Evolutionary conservation across 2,797 vertebrate genomes (phyloP), one percentile per base, ranked within the genome.

Genomic region (Enteromius fasciolatus): DNA sequence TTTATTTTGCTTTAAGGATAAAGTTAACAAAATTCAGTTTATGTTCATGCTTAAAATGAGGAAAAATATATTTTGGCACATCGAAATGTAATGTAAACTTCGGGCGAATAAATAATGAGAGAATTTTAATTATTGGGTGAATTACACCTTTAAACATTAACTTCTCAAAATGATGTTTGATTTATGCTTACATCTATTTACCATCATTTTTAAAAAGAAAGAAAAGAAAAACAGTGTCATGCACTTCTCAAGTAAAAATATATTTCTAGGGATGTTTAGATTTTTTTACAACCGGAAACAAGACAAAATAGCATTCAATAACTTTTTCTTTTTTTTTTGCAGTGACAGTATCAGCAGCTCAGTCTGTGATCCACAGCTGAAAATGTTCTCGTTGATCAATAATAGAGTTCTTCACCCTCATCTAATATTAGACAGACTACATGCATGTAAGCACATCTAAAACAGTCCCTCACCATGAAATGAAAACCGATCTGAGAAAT

Each of bases 391-490:
- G 39, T 7, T 50, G n/a, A 73, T 74, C 54, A 81, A 64, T 20
- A 63, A 63, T 33, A 44, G 17, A 69, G 11, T 78, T 76, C 23
- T 36, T 73, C 54, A 73, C 14, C 52, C 72, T 84, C 46, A 41
- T 73, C 33, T 33, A 68, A 28, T 64, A 69, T 67, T 84, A 72
- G 20, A 23, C 46, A 23, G 11, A 77, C 66, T 75, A 50, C 54
- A 50, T 28, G 66, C 9, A 39, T 73, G 28, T n/a, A 57, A 50
- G 64, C 70, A 76, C 5, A 59, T 75, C 59, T 69, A 83, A 81
- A 81, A 59, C 63, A 78, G 83, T 78, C 63, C 69, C 82, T 82
- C 36, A 66, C 69, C 23, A 48, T 67, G 48, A 80, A 76, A 83
- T 48, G 18, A 86, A 64, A 50, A 5, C 57, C 1, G 25, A 57